Evolutionary conservation across 2,888 invertebrate genomes (phyloP), one percentile per base, ranked within the genome.

Genomic region (Acrobasis repandana): DNA sequence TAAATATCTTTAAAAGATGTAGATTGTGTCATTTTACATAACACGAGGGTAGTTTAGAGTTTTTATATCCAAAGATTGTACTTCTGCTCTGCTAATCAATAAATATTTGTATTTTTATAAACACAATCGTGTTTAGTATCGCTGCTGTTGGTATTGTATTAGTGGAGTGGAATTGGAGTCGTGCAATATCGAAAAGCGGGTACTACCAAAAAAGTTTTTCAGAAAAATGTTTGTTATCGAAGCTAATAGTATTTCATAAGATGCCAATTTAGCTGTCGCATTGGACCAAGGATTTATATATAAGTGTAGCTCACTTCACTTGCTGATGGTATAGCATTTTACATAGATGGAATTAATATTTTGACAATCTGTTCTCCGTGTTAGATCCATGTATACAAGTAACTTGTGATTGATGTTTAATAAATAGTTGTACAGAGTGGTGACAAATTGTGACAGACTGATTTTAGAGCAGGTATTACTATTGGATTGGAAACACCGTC

Each of bases 221-320:
- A 67, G 72, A 70, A 72, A 73, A 67, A 64, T 51, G 66, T 73
- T 70, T 73, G 73, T 72, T 71, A 75, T 72, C 70, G 70, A 76
- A 75, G 75, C 79, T 77, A 74, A 77, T 77, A 78, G 76, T 85
- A 82, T 84, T 85, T 83, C 82, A 73, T 89, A 88, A 87, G 88
- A 90, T 87, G 90, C 88, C 90, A 91, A 88, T 80, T 84, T 81
- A 86, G 85, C 83, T 79, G 74, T 87, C 83, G 88, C 88, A 85
- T 86, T 86, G 90, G 91, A 90, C 91, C 91, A 90, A 91, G 87
- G 86, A 84, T 58, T 77, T 81, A 81, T 69, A 76, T 82, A 78
- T 88, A 89, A 88, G 88, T 84, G 77, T 89, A 88, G 88, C 84
- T 85, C 85, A 85, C 86, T 80, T 86, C 88, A 86, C 86, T 80